Evolutionary conservation across 2,113 vertebrate species (phyloP).

Genomic region (Coptodon bakossiorum): DNA sequence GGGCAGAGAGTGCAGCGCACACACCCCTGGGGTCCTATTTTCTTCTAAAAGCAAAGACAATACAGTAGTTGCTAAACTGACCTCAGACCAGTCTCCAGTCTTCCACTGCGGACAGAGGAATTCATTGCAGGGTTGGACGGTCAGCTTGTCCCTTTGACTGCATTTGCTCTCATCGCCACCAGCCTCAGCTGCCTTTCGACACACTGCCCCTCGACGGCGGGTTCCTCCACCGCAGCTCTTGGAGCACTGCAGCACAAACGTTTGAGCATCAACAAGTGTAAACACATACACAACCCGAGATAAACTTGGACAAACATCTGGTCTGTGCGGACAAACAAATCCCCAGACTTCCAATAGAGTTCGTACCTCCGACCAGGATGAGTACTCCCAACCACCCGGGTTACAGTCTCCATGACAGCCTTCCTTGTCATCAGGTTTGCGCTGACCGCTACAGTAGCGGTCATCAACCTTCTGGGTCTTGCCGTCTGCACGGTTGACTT

Average conservation of each 20-base stretch:
- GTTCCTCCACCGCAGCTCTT: slow-evolving; percentile 88
- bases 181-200: slow-evolving; percentile 78
- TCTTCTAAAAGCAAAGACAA: neutral
- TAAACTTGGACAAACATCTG: neutral
- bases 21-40: neutral
- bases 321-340: neutral
- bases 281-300: neutral
- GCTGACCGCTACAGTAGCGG: slow-evolving; percentile 79
- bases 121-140: slow-evolving; percentile 84
- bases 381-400: slow-evolving; percentile 90
- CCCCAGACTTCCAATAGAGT: neutral
- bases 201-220: slow-evolving; percentile 82
- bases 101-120: slow-evolving; percentile 91
- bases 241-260: slow-evolving; percentile 79
- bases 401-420: slow-evolving; percentile 89
- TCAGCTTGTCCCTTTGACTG: slow-evolving; percentile 85
- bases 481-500: slow-evolving; percentile 78
- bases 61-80: slow-evolving; percentile 50
- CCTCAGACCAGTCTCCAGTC: slow-evolving; percentile 94
- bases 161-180: slow-evolving; percentile 87
- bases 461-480: slow-evolving; percentile 89
- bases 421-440: slow-evolving; percentile 85
- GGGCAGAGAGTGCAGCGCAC: neutral
- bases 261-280: neutral
- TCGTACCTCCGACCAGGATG: slow-evolving; percentile 89